Evolutionary conservation across 2,797 vertebrate species (phyloP), one percentile per base, ranked within the genome.

Genomic region (Steatocranus sp.): DNA sequence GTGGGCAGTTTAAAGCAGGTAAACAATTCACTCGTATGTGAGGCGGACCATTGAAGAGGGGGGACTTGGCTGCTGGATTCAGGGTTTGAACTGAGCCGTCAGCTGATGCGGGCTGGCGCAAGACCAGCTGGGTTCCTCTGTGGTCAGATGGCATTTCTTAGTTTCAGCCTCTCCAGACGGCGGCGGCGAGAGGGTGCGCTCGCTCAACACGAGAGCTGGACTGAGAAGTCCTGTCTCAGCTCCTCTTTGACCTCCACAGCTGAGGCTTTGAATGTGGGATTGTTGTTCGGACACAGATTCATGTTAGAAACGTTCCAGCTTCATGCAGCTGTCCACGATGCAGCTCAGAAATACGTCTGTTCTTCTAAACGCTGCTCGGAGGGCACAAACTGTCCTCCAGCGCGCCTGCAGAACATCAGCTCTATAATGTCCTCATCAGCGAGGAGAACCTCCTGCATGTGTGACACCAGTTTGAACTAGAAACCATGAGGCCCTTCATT

Each of bases 401-500:
- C 8, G 1, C 11, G 76, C 14, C 73, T 54, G n/a, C 25, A 4
- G 30, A 66, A 12, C 18, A 6, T 78, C 20, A 75, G 32, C 12
- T 38, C 18, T 3, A 15, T 51, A 27, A 36, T 3, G 6, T 68
- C 43, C 18, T 30, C 43, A 8, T 54, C 68, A 27, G 46, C 11
- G 34, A 70, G 32, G 43, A 43, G 14, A 43, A 30, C 56, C 49
- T 32, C 80, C 2, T 27, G 25, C 51, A 75, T 46, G 9, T 14
- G 46, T 27, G 51, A 48, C 11, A 11, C 41, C 46, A 81, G 68
- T 51, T 83, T 53, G 32, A 66, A n/a, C 66, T 79, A 5, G 46
- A 83, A 88, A 82, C 79, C 49, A 18, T 2, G 79, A 54, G 83
- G 86, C 83, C 79, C 70, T 80, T 20, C 66, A 1, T 11, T 58